Conservation (phyloP, 1,140 invertebrate species). For the Zaprionus kolodkinae region DNA sequence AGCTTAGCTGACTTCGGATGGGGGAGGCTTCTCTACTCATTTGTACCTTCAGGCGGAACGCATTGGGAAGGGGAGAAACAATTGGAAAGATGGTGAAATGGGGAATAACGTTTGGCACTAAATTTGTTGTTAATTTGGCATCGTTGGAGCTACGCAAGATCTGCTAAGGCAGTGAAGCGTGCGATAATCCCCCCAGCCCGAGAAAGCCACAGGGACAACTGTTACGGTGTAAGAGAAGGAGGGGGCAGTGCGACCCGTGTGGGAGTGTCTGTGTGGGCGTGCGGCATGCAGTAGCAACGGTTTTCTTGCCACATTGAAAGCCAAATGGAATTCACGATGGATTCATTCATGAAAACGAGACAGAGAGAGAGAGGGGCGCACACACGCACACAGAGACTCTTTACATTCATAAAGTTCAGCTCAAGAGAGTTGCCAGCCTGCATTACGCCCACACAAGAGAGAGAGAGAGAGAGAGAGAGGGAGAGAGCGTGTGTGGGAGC, state of each 20-base stretch:
- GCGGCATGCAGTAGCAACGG: constrained; percentile 15
- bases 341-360: constrained; percentile 21
- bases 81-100: constrained; percentile 1
- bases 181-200: constrained; percentile 21
- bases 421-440: constrained; percentile 25
- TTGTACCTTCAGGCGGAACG: constrained; percentile 52
- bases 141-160: constrained; percentile 8
- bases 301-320: constrained; percentile 38
- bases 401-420: constrained; percentile 47
- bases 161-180: constrained; percentile 47
- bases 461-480: not conserved
- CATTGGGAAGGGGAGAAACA: constrained; percentile 4
- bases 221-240: not conserved
- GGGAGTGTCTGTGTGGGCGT: not conserved
- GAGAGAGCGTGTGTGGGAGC: too few relatives aligned
- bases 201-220: not conserved
- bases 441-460: constrained; percentile 39
- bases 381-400: not conserved
- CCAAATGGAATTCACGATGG: constrained; percentile 32
- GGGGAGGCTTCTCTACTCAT: constrained; percentile 3
- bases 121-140: constrained; percentile 52
- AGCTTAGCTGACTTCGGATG: not conserved
- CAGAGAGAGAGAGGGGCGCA: not conserved
- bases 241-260: not conserved
- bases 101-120: constrained; percentile 15